A percentile compares a stretch with the other conserved stretches of the same genome.
Evolutionary conservation across 2,888 invertebrate species (phyloP).

Genomic region (Mesorhabditis sp.): DNA sequence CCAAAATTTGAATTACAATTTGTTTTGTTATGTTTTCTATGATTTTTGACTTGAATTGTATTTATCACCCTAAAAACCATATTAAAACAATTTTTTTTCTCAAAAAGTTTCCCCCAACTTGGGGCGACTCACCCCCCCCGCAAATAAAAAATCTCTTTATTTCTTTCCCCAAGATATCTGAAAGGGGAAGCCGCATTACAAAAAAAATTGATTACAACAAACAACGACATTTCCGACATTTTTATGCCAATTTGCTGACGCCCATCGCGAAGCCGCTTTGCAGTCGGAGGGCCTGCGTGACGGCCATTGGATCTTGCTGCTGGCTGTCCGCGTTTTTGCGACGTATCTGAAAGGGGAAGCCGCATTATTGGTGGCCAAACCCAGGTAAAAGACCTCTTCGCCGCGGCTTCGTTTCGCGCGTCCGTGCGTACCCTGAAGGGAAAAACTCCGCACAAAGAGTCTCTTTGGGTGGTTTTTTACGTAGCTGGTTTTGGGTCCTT

Average conservation of each 20-base stretch:
- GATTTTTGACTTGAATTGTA: not conserved
- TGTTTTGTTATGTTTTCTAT: too few species aligned
- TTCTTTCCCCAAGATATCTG: too few species aligned
- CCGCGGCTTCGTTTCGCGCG: not conserved
- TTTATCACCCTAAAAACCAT: not conserved
- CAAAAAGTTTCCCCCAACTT: too few species aligned
- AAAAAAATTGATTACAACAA: too few species aligned
- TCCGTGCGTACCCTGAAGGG: not conserved
- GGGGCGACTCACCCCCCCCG: too few species aligned
- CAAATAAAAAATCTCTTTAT: too few species aligned
- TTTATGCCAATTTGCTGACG: not conserved
- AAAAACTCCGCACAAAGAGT: not conserved
- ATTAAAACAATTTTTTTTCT: not conserved
- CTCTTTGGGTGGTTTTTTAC: not conserved
- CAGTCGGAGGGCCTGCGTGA: not conserved
- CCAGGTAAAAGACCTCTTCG: not conserved
- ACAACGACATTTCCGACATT: not conserved
- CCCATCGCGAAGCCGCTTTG: conserved; percentile 5
- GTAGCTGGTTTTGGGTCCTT: too few species aligned
- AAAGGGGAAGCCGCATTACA: too few species aligned
- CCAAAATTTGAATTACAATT: too few species aligned
- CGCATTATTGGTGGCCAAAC: not conserved
- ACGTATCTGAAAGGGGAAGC: not conserved
- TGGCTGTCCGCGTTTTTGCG: not conserved
- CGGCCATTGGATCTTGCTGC: not conserved